phyloP scores from a whole-genome alignment of 2,113 vertebrate genomes.

The Rhabdornis inornatus region DNA sequence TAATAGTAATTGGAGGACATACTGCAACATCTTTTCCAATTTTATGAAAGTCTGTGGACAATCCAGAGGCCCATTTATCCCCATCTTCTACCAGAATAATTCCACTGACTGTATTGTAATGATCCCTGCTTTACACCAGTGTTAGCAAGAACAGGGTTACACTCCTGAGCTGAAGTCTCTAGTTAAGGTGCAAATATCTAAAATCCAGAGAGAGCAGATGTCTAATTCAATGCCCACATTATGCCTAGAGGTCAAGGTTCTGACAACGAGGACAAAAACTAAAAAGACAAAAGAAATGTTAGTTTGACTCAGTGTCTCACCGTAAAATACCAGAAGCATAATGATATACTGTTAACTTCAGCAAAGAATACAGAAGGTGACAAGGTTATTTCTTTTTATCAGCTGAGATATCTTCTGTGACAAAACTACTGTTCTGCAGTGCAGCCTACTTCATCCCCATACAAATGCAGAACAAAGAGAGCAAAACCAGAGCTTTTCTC shows the following conservation, averaged over 20 bases:
- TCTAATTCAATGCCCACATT: conserved; percentile 28
- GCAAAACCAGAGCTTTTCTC: neutral
- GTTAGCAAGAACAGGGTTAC: neutral
- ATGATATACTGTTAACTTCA: conserved; percentile 32
- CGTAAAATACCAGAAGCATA: conserved; percentile 9
- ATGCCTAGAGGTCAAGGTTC: conserved; percentile 28
- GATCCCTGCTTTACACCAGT: neutral
- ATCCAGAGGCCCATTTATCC: conserved; percentile 9
- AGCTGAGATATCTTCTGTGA: conserved; percentile 10
- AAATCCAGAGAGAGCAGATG: neutral
- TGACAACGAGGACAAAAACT: neutral
- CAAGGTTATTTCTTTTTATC: conserved; percentile 52
- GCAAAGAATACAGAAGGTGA: conserved; percentile 45
- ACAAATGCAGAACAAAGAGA: conserved; percentile 18
- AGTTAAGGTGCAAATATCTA: neutral
- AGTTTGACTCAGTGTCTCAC: neutral
- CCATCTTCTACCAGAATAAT: conserved; percentile 21
- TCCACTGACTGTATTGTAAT: conserved; percentile 6
- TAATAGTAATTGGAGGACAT: conserved; percentile 54
- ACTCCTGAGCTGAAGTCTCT: neutral
- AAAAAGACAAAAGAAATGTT: conserved; percentile 38
- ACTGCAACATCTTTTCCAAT: conserved; percentile 55
- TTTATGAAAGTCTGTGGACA: conserved; percentile 48
- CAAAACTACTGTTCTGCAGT: conserved; percentile 23
- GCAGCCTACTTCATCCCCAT: conserved; percentile 26